Evolutionary conservation across 2,797 vertebrate species (phyloP).

Genomic region (Simalia tracyae): DNA sequence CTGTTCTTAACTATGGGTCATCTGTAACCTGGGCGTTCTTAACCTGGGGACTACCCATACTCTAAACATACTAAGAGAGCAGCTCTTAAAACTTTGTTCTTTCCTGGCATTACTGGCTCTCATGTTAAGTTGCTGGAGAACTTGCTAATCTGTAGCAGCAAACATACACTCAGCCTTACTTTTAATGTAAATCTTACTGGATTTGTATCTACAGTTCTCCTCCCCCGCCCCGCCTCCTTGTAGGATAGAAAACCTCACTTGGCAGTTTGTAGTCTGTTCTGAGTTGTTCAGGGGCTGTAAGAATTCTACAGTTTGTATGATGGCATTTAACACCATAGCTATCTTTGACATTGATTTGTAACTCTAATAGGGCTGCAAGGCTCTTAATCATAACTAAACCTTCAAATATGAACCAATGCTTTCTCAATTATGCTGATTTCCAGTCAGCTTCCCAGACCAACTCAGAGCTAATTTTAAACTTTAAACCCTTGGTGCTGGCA

Average conservation of each 20-base stretch:
- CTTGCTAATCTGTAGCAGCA: neutral
- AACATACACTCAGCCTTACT: neutral
- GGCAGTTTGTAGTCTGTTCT: neutral
- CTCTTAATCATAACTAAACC: neutral
- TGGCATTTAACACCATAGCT: neutral
- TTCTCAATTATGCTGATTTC: neutral
- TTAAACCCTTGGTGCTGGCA: neutral
- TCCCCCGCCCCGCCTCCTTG: fast-evolving
- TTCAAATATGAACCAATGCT: neutral
- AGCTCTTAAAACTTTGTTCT: neutral
- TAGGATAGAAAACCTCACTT: neutral
- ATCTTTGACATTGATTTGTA: neutral
- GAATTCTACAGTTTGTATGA: neutral
- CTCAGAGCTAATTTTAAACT: neutral
- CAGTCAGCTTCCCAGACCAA: neutral
- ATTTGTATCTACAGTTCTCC: neutral
- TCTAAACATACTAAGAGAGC: neutral
- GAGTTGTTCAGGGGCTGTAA: neutral
- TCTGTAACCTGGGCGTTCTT: too few species aligned
- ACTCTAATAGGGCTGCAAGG: neutral
- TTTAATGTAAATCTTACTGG: neutral
- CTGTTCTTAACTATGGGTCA: too few species aligned
- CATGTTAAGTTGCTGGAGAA: neutral
- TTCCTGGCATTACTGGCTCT: neutral
- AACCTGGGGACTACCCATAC: neutral